phyloP scores from a whole-genome alignment of 53 echinoderm and acorn worm species.

The Hippasteria phrygiana region DNA sequence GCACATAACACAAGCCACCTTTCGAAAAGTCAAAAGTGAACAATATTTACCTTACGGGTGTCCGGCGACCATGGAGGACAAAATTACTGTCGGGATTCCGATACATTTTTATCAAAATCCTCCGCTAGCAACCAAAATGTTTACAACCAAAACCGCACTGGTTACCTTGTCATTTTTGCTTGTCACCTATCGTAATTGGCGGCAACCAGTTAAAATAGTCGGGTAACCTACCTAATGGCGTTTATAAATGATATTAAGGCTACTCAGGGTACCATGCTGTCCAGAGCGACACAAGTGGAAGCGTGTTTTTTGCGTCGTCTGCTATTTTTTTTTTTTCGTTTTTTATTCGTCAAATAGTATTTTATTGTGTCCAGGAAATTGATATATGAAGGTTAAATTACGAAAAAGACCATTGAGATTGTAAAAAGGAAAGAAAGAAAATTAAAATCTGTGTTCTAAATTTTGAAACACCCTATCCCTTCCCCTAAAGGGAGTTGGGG shows the following conservation, averaged over 20 bases:
- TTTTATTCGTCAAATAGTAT: background rate
- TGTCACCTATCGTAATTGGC: background rate
- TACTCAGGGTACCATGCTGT: too few species aligned
- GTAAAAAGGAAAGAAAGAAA: too few species aligned
- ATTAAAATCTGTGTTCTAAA: too few species aligned
- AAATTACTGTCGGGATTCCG: constrained; percentile 77
- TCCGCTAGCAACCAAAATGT: constrained; percentile 14
- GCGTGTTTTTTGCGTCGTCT: constrained; percentile 4
- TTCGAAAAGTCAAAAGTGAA: background rate
- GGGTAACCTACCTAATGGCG: background rate
- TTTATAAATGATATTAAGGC: background rate
- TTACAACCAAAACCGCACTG: background rate
- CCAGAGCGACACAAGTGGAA: too few species aligned
- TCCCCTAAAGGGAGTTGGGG: too few species aligned
- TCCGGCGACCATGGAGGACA: constrained; percentile 77
- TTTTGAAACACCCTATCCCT: too few species aligned
- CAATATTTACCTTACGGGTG: constrained; percentile 75
- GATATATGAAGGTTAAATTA: too few species aligned
- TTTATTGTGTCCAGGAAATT: too few species aligned
- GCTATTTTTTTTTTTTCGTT: background rate
- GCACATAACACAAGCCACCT: background rate
- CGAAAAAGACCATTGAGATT: too few species aligned
- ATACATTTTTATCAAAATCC: constrained; percentile 1
- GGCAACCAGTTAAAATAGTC: constrained; percentile 30
- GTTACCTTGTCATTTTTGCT: background rate